Base-by-base conservation (phyloP, 1,140 invertebrate genomes). In the Drosophila elegans region DNA sequence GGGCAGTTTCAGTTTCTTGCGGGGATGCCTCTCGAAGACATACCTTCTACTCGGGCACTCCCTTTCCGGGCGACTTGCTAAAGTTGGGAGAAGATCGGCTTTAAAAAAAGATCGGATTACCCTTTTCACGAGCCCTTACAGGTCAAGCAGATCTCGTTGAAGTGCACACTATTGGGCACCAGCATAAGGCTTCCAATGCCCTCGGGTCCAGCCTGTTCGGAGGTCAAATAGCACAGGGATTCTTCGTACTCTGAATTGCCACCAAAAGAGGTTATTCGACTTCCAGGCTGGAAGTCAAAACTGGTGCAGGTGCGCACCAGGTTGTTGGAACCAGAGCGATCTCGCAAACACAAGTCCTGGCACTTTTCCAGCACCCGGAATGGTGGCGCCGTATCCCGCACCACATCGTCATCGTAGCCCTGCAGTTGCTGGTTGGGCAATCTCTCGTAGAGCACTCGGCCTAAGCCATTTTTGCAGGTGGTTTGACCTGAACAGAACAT, bases 201-300 rank as follows among this genome's bases (percentile, higher is more conserved):
- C 93, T 98, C 97, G 1, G 97, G 97, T 48, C 95, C 95, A 0
- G 79, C 96, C 94, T 97, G 96, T 91, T 98, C 97, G 9, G 96
- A 94, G 6, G 97, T 97, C 56, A 98, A 91, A 91, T 97, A 97
- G 90, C 97, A 98, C n/a, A 95, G 96, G 9, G 97, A 97, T 89
- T 98, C 97, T 90, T 98, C 97, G 83, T 97, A 98, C 84, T 97
- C 97, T 0, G 96, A 95, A 52, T 95, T 95, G 1, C 96, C 96
- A 56, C 95, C 96, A 85, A 96, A 97, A 0, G 96, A 96, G 27
- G 96, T 95, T 66, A 97, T 96, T 21, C 97, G 94, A 83, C 95
- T 96, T 44, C 97, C 97, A 0, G 97, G 97, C 92, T 97, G 96
- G 86, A 98, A 98, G 92, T 98, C 97, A 63, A 98, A 97, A 25